These are phyloP conservation scores for Pungitius pungitius DNA, from an alignment of 2,113 vertebrate species.

Conservation along the genomic window DNA sequence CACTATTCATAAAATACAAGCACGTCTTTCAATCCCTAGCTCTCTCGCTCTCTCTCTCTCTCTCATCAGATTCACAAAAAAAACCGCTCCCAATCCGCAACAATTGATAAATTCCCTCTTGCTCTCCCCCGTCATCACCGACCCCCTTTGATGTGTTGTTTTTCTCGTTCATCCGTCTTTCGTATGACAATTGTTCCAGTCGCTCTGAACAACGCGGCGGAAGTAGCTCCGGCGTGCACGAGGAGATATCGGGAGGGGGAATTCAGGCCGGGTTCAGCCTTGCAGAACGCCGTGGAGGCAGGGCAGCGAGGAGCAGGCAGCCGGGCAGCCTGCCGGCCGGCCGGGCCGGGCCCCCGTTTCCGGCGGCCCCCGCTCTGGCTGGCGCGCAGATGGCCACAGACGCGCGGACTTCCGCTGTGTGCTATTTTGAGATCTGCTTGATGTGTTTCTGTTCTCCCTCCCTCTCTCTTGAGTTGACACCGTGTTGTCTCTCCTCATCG, in stretches of 20 bases:
- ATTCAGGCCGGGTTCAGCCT: conserved; percentile 53
- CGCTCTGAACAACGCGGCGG: conserved; percentile 25
- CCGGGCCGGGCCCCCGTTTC: conserved; percentile 27
- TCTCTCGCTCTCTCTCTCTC: no score
- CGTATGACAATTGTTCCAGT: background rate
- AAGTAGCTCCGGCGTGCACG: conserved; percentile 55
- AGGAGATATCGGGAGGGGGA: conserved; percentile 47
- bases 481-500: conserved; percentile 35
- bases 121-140: conserved; percentile 26
- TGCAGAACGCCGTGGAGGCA: conserved; percentile 54
- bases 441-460: conserved; percentile 16
- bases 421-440: conserved; percentile 47
- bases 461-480: conserved; percentile 11
- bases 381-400: conserved; percentile 59
- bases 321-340: conserved; percentile 27
- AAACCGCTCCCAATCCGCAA: background rate
- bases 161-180: conserved; percentile 47
- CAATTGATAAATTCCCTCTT: conserved; percentile 18
- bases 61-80: no score
- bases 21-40: background rate
- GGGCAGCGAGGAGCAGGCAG: conserved; percentile 46
- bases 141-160: conserved; percentile 47
- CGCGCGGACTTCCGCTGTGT: conserved; percentile 21
- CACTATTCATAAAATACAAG: conserved; percentile 21
- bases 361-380: conserved; percentile 18